Conservation (phyloP, 2,113 vertebrate genomes). For the Aptenodytes patagonicus region DNA sequence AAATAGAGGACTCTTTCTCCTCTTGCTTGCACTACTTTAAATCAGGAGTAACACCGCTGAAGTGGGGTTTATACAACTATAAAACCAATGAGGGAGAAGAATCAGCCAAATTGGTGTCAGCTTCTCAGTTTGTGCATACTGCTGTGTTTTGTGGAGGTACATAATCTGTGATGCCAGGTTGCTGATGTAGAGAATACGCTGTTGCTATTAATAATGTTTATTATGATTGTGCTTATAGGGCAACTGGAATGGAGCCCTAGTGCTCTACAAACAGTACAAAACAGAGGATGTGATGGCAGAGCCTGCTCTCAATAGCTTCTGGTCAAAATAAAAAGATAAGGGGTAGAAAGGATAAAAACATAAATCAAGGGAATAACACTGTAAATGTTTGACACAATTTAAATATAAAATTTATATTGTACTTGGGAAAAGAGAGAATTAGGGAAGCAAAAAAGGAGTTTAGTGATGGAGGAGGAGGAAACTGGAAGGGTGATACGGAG, state of each 20-base stretch:
- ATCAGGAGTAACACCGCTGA: slow-evolving; percentile 53
- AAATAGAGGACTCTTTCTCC: slow-evolving; percentile 17
- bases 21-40: slow-evolving; percentile 46
- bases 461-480: not conserved
- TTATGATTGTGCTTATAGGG: slow-evolving; percentile 31
- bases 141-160: slow-evolving; percentile 41
- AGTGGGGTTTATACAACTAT: slow-evolving; percentile 57
- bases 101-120: slow-evolving; percentile 47
- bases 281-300: not conserved
- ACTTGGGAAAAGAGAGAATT: not conserved
- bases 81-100: slow-evolving; percentile 63
- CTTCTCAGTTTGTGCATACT: slow-evolving; percentile 54
- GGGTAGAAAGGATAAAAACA: not conserved
- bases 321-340: slow-evolving; percentile 1
- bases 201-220: slow-evolving; percentile 61
- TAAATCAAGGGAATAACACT: not conserved
- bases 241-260: not conserved
- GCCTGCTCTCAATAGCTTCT: not conserved
- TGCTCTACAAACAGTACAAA: not conserved
- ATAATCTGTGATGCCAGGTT: slow-evolving; percentile 51
- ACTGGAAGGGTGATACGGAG: not conserved
- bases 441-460: not conserved
- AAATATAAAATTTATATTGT: not conserved
- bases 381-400: not conserved
- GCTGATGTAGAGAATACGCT: slow-evolving; percentile 56